Conservation (phyloP, 2,888 invertebrate genomes). For the Aporophyla lueneburgensis region DNA sequence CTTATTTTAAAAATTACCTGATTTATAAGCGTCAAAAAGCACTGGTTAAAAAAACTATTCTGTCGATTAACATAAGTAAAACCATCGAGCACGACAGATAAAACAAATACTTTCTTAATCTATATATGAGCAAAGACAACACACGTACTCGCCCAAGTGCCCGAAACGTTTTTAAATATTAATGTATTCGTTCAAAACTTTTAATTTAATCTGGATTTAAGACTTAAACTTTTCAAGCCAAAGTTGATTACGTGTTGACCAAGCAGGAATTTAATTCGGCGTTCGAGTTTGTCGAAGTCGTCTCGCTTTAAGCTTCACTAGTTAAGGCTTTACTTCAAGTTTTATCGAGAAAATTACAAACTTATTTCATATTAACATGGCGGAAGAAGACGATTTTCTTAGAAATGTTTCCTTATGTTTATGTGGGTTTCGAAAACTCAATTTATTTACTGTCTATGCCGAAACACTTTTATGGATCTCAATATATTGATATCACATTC, state of each 20-base stretch:
- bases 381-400: constrained; percentile 9
- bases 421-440: constrained; percentile 9
- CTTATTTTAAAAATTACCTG: background rate
- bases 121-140: constrained; percentile 11
- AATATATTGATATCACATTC: constrained; percentile 1
- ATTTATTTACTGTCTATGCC: constrained; percentile 40
- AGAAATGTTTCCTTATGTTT: constrained; percentile 10
- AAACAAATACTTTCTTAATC: background rate
- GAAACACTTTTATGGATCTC: constrained; percentile 13
- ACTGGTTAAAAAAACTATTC: background rate
- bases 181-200: constrained; percentile 56
- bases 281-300: constrained; percentile 33
- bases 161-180: constrained; percentile 54
- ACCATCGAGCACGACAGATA: background rate
- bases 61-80: background rate
- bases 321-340: constrained; percentile 27
- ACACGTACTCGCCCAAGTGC: constrained; percentile 32
- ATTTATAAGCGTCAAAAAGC: background rate
- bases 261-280: constrained; percentile 46
- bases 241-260: constrained; percentile 63
- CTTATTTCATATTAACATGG: constrained; percentile 19
- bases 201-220: constrained; percentile 59
- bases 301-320: constrained; percentile 31
- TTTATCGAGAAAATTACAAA: constrained; percentile 43
- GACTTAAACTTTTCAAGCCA: constrained; percentile 43